Percentiles rank a stretch among this genome's conserved stretches.
phyloP scores from a whole-genome alignment of 2,888 invertebrate genomes.

The Mimas tiliae region DNA sequence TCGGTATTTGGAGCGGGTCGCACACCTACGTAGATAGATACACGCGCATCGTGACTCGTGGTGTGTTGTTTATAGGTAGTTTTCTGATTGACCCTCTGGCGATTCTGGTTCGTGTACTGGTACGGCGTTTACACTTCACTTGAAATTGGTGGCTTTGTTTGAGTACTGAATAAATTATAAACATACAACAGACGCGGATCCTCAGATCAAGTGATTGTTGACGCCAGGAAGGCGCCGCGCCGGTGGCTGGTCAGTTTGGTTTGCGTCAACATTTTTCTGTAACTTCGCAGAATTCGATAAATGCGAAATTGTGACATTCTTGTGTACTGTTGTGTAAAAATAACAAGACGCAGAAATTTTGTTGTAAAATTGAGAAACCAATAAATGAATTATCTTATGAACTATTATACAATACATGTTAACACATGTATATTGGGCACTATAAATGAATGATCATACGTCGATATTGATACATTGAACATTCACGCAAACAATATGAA shows the following conservation, averaged over 20 bases:
- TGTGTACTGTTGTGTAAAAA: not conserved
- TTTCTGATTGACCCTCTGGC: constrained; percentile 61
- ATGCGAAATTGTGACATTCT: too few species aligned
- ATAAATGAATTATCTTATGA: too few species aligned
- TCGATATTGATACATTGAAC: constrained; percentile 14
- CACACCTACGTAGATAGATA: constrained; percentile 65
- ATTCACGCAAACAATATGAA: constrained; percentile 21
- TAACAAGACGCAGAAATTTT: not conserved
- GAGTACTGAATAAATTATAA: not conserved
- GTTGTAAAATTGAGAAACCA: not conserved
- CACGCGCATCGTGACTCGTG: too few species aligned
- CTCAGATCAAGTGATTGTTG: not conserved
- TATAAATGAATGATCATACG: not conserved
- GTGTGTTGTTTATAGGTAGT: constrained; percentile 57
- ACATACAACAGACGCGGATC: constrained; percentile 3
- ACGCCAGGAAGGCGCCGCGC: constrained; percentile 7
- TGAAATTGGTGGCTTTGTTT: constrained; percentile 27
- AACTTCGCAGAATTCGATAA: not conserved
- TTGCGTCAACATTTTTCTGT: not conserved
- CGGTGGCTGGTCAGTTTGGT: not conserved
- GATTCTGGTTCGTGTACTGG: constrained; percentile 43
- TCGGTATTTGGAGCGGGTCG: constrained; percentile 54
- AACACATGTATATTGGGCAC: not conserved
- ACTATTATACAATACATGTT: not conserved
- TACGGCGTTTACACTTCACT: not conserved